Evolutionary conservation across 2,113 vertebrate species (phyloP).

Genomic region (rabbit (Oryctolagus cuniculus)): mOryCun1.1 NC_091453.1:5592001-5592500

Average conservation of each 20-base stretch:
- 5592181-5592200: not conserved
- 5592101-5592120: not conserved
- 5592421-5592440: constrained; percentile 95
- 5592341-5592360: constrained; percentile 85
- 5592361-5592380: constrained; percentile 96
- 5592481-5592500: constrained; percentile 32
- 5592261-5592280: constrained; percentile 57
- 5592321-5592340: constrained; percentile 38
- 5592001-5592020: constrained; percentile 4
- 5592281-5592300: not conserved
- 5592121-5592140: not conserved
- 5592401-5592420: constrained; percentile 95
- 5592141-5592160: constrained; percentile 46
- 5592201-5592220: constrained; percentile 44
- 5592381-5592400: constrained; percentile 95
- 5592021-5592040: not conserved
- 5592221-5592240: constrained; percentile 60
- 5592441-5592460: constrained; percentile 79
- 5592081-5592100: not conserved
- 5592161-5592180: constrained; percentile 23
- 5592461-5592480: constrained; percentile 60
- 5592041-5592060: not conserved
- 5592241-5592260: constrained; percentile 55
- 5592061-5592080: not conserved
- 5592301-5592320: not conserved